A percentile compares a stretch with the other conserved stretches of the same genome.
phyloP scores from a whole-genome alignment of 1,140 invertebrate genomes.

The Cephus cinctus region DNA sequence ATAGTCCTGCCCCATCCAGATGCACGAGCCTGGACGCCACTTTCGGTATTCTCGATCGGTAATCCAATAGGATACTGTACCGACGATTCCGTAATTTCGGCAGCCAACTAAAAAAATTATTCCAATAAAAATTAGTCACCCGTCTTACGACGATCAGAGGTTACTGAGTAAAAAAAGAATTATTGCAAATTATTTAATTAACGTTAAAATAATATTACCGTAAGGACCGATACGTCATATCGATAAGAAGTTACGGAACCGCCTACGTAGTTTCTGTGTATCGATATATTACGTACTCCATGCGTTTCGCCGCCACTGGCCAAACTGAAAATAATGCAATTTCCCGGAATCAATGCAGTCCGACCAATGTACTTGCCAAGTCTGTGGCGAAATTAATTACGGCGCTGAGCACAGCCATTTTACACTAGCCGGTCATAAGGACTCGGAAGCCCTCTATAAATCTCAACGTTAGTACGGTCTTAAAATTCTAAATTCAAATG shows the following conservation, averaged over 20 bases:
- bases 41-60: neutral
- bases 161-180: no score
- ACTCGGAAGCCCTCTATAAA: no score
- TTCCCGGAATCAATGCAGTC: no score
- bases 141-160: neutral
- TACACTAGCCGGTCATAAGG: no score
- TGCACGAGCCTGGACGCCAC: neutral
- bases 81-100: neutral
- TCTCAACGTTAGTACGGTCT: no score
- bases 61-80: neutral
- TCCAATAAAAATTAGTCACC: neutral
- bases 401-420: no score
- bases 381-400: no score
- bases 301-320: neutral
- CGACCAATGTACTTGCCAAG: no score
- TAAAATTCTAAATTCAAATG: no score
- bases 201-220: neutral
- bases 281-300: neutral
- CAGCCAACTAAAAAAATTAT: neutral
- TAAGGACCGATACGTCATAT: constrained; percentile 5
- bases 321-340: neutral
- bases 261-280: neutral
- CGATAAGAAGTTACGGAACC: neutral
- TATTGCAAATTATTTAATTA: no score
- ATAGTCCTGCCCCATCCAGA: neutral